A percentile compares a stretch with the other conserved stretches of the same genome.
Conservation (phyloP, 92 coral and sea anemone genomes). For the Bergia sp. region DNA sequence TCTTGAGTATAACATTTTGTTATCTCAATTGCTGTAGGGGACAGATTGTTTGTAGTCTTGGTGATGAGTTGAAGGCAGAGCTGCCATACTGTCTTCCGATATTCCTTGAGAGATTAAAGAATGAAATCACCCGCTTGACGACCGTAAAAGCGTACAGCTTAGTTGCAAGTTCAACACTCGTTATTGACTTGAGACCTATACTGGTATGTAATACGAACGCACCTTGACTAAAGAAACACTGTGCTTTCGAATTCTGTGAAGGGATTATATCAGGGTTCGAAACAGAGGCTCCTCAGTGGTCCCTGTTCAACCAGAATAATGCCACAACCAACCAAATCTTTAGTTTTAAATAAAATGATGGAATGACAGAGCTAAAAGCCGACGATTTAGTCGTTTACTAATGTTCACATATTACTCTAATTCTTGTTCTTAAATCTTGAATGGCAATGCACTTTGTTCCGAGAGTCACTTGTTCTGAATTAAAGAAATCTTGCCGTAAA, state of each 20-base stretch:
- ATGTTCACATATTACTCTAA: no score
- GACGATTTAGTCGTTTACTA: no score
- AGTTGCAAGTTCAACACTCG: constrained; percentile 95
- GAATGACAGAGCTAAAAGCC: no score
- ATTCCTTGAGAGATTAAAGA: constrained; percentile 94
- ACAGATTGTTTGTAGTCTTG: constrained; percentile 92
- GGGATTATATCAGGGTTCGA: not conserved
- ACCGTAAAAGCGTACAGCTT: constrained; percentile 96
- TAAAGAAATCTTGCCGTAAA: no score
- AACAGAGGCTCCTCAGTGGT: not conserved
- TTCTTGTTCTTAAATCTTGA: no score
- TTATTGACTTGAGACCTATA: constrained; percentile 83
- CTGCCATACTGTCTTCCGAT: constrained; percentile 92
- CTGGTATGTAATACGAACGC: constrained; percentile 66
- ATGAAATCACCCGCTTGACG: constrained; percentile 95
- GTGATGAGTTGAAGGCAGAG: constrained; percentile 81
- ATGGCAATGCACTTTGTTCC: no score
- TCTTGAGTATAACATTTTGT: not conserved
- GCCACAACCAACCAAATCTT: no score
- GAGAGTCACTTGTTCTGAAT: no score
- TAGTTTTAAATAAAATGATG: no score
- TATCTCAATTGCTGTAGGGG: constrained; percentile 68
- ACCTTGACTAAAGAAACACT: not conserved
- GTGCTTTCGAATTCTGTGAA: not conserved
- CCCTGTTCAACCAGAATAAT: no score